Percentiles rank a stretch among this genome's conserved stretches.
Conservation (phyloP, 2,113 vertebrate genomes). For the Cephalopholis sonnerati region DNA sequence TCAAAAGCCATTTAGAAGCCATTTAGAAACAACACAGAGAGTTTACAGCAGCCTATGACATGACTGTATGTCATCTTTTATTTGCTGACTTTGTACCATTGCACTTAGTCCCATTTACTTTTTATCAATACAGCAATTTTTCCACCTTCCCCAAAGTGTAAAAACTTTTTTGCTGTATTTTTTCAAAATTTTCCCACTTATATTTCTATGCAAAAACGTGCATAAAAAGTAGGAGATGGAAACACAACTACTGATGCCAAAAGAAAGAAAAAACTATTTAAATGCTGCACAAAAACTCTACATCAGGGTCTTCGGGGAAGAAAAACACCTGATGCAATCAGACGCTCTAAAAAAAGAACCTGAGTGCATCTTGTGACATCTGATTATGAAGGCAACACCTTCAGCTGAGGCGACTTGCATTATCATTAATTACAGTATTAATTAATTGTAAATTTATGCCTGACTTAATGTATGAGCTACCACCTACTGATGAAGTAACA, state of each 20-base stretch:
- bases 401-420: slow-evolving; percentile 31
- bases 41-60: too few species aligned
- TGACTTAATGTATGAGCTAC: slow-evolving; percentile 43
- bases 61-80: too few species aligned
- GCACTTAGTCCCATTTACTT: too few species aligned
- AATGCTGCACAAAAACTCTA: neutral
- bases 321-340: slow-evolving; percentile 5
- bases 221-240: too few species aligned
- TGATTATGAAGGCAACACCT: slow-evolving; percentile 48
- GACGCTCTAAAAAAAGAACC: neutral
- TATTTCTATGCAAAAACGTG: too few species aligned
- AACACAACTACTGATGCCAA: neutral
- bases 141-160: too few species aligned
- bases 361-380: slow-evolving; percentile 29
- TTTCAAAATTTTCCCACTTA: too few species aligned
- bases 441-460: slow-evolving; percentile 60
- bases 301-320: neutral
- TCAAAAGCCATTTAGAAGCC: too few species aligned
- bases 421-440: slow-evolving; percentile 44
- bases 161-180: too few species aligned
- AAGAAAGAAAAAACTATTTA: slow-evolving; percentile 20
- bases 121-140: too few species aligned
- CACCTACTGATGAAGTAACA: slow-evolving; percentile 42
- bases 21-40: too few species aligned
- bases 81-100: too few species aligned